phyloP scores from a whole-genome alignment of 2,797 vertebrate genomes.

The Danio aesculapii region DNA sequence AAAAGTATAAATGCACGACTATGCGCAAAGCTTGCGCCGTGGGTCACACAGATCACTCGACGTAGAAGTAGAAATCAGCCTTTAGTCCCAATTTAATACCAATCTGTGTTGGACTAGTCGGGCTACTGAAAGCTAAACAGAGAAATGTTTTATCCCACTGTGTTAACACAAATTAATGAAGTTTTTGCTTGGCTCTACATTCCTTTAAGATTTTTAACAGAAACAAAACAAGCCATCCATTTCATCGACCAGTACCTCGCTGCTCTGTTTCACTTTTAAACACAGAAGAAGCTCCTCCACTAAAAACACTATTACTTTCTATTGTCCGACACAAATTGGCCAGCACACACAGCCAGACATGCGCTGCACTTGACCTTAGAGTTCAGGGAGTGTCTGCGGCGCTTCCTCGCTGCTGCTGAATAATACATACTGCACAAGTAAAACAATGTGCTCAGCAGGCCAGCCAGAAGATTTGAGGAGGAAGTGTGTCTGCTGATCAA shows the following conservation, averaged over 20 bases:
- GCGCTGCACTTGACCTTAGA: constrained; percentile 14
- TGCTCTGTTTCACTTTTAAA: background rate
- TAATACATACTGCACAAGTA: constrained; percentile 69
- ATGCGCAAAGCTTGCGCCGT: too few relatives aligned
- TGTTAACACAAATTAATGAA: too few relatives aligned
- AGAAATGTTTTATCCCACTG: background rate
- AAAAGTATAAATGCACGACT: too few relatives aligned
- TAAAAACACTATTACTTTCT: constrained; percentile 9
- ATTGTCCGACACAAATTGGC: background rate
- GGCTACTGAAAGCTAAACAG: background rate
- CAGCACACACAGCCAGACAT: constrained; percentile 24
- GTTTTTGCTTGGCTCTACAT: too few relatives aligned
- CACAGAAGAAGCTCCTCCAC: background rate
- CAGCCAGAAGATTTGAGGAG: constrained; percentile 53
- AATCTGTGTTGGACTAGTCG: background rate
- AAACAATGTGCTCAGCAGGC: constrained; percentile 68
- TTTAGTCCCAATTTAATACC: background rate
- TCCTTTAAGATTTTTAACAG: too few relatives aligned
- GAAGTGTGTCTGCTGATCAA: constrained; percentile 53
- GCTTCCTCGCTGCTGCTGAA: constrained; percentile 60
- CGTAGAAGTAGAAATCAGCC: too few relatives aligned
- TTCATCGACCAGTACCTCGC: background rate
- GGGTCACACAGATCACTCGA: too few relatives aligned
- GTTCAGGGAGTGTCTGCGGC: background rate
- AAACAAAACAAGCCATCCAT: background rate